Evolutionary conservation across 2,797 vertebrate species (phyloP).

Genomic region (Oryzias sinensis): DNA sequence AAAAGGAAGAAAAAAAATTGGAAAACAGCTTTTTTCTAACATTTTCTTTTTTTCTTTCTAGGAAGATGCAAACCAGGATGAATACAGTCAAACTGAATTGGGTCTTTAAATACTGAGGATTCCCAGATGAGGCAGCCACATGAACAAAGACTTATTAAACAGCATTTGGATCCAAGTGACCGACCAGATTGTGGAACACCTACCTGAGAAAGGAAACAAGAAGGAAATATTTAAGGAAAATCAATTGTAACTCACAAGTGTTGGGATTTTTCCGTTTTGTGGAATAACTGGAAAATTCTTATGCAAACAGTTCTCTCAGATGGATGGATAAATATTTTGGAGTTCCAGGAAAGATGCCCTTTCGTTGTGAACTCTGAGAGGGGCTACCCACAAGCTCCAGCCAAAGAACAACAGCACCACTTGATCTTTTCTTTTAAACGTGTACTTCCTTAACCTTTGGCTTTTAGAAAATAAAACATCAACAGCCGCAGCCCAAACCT

Average conservation of each 20-base stretch:
- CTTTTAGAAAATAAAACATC: slow-evolving; percentile 8
- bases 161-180: slow-evolving; percentile 21
- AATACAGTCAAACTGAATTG: slow-evolving; percentile 10
- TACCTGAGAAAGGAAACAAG: slow-evolving; percentile 18
- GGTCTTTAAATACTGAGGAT: slow-evolving; percentile 27
- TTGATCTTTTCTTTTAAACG: slow-evolving; percentile 7
- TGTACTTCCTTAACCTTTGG: slow-evolving; percentile 9
- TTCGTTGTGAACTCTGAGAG: slow-evolving; percentile 35
- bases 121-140: slow-evolving; percentile 17
- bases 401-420: slow-evolving; percentile 35
- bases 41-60: slow-evolving; percentile 30
- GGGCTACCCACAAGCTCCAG: slow-evolving; percentile 31
- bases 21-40: neutral
- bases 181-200: slow-evolving; percentile 17
- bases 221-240: slow-evolving; percentile 4
- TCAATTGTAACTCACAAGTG: slow-evolving; percentile 17
- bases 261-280: slow-evolving; percentile 26
- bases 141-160: slow-evolving; percentile 11
- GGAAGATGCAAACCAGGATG: slow-evolving; percentile 21
- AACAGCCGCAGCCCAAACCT: slow-evolving; percentile 10
- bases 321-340: slow-evolving; percentile 38
- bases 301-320: slow-evolving; percentile 21
- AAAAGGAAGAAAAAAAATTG: neutral
- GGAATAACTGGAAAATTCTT: slow-evolving; percentile 29
- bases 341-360: slow-evolving; percentile 24